phyloP scores from a whole-genome alignment of 1,140 invertebrate species.

The Leguminivora glycinivorella region DNA sequence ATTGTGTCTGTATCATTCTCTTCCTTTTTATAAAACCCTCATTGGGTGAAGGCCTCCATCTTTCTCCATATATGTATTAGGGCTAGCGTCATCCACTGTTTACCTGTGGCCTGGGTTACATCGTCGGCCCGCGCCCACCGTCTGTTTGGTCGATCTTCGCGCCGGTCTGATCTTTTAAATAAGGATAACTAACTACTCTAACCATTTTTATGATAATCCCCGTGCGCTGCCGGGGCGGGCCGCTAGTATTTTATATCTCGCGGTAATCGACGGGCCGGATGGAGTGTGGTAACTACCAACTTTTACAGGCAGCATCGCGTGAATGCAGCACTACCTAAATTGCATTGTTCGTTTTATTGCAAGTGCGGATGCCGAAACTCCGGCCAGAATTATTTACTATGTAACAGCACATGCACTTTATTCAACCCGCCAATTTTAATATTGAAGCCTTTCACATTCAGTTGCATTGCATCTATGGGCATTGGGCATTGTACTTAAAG shows the following conservation, averaged over 20 bases:
- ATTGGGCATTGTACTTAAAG: not conserved
- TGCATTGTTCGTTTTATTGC: conserved; percentile 75
- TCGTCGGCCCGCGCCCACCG: too few species aligned
- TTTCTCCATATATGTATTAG: too few species aligned
- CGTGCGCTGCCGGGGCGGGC: too few species aligned
- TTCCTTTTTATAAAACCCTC: too few species aligned
- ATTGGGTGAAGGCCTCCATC: too few species aligned
- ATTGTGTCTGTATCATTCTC: too few species aligned
- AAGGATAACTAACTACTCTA: too few species aligned
- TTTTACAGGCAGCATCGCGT: conserved; percentile 61
- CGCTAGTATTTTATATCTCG: conserved; percentile 35
- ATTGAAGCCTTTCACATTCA: conserved; percentile 54
- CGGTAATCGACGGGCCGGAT: conserved; percentile 41
- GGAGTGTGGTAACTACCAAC: conserved; percentile 50
- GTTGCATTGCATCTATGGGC: conserved; percentile 30
- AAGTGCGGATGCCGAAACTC: conserved; percentile 63
- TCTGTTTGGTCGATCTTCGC: too few species aligned
- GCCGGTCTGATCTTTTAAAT: too few species aligned
- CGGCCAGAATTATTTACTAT: conserved; percentile 72
- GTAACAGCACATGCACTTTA: conserved; percentile 71
- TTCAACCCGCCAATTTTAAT: conserved; percentile 60
- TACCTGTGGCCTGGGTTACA: too few species aligned
- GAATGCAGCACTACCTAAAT: conserved; percentile 69
- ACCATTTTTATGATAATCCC: too few species aligned
- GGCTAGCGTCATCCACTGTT: too few species aligned